Evolutionary conservation across 2,113 vertebrate species (phyloP).

Genomic region (Motacilla tschutschensis): DNA sequence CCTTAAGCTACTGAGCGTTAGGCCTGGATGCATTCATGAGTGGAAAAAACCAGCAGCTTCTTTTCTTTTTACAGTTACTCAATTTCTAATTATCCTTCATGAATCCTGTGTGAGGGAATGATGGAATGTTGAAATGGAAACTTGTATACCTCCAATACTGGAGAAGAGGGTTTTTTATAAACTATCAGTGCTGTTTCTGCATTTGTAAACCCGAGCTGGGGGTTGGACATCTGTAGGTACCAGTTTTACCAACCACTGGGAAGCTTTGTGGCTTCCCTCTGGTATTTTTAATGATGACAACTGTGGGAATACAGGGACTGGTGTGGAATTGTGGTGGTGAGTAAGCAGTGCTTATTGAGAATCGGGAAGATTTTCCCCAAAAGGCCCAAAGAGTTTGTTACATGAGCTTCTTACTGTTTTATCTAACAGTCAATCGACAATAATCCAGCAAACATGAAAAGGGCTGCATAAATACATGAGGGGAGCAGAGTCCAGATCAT

Average conservation of each 20-base stretch:
- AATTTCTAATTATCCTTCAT: not conserved
- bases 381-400: not conserved
- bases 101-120: not conserved
- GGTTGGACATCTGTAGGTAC: not conserved
- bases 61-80: not conserved
- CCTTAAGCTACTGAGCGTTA: not conserved
- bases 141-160: not conserved
- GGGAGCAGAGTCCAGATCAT: not conserved
- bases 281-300: not conserved
- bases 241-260: not conserved
- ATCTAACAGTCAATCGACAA: not conserved
- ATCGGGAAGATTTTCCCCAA: not conserved
- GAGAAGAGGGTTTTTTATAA: not conserved
- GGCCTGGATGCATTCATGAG: not conserved
- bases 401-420: not conserved
- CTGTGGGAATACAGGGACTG: not conserved
- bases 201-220: not conserved
- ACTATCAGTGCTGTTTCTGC: not conserved
- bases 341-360: not conserved
- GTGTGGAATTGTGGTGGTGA: not conserved
- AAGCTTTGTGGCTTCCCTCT: not conserved
- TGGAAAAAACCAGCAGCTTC: not conserved
- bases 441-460: not conserved
- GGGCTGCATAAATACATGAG: not conserved
- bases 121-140: not conserved